Evolutionary conservation across 2,888 invertebrate species (phyloP).

Genomic region (Patella depressa): DNA sequence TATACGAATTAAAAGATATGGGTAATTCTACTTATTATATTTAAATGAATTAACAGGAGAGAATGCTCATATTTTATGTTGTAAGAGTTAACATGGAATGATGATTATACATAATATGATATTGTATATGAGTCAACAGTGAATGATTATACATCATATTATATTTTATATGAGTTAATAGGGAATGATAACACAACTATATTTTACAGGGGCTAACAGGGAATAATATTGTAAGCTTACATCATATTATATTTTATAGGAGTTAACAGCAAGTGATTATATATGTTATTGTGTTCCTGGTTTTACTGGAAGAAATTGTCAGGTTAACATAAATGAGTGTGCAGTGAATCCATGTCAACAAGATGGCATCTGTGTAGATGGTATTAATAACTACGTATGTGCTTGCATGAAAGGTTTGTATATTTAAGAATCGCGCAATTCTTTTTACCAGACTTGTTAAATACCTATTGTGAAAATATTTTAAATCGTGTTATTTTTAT

Average conservation of each 20-base stretch:
- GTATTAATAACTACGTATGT: constrained; percentile 87
- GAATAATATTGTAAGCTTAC: too few relatives aligned
- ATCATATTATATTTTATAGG: neutral
- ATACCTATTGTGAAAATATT: too few relatives aligned
- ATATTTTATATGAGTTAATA: neutral
- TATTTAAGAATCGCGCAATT: too few relatives aligned
- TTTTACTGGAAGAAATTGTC: constrained; percentile 91
- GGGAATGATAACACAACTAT: neutral
- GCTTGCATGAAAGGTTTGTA: constrained; percentile 88
- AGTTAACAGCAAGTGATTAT: neutral
- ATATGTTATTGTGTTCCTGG: constrained; percentile 89
- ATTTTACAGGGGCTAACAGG: neutral
- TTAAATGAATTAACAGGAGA: too few relatives aligned
- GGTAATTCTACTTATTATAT: too few relatives aligned
- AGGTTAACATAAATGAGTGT: constrained; percentile 89
- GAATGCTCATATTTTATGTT: too few relatives aligned
- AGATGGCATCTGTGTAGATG: constrained; percentile 91
- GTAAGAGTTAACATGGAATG: neutral
- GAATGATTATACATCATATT: too few relatives aligned
- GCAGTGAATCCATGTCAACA: constrained; percentile 87
- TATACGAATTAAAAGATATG: too few relatives aligned
- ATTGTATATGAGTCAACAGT: too few relatives aligned
- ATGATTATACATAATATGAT: neutral
- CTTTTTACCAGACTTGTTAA: too few relatives aligned
- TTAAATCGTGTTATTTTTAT: neutral